Evolutionary conservation across 2,888 invertebrate genomes (phyloP), one percentile per base, ranked within the genome.

Genomic region (Galeopsomyia nigrocyanea): DNA sequence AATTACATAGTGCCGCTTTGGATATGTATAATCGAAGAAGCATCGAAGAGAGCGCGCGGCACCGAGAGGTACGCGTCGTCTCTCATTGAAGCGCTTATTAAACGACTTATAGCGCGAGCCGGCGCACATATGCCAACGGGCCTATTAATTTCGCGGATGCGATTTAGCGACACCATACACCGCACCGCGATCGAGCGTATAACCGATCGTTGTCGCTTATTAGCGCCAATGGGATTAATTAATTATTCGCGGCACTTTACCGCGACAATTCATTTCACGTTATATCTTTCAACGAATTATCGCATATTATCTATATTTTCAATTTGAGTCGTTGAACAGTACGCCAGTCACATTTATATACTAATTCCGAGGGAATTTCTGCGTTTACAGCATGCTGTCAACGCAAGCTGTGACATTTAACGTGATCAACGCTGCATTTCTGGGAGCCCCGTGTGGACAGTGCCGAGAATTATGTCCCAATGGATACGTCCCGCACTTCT

Each of bases 401-500:
- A 76, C 82, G 68, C 83, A 83, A 74, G 80, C 79, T 56, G 77
- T 78, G 62, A 78, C 80, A 66, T 77, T 79, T 65, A 82, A 80
- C 76, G 79, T 80, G 71, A 80, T 79, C 57, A 83, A 82, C 75
- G 78, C 80, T 70, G 81, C 81, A 53, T 80, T 83, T 56, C 82
- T 84, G 76, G 86, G 86, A 66, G 84, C 86, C 62, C 85, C 86
- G 67, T 86, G 86, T 78, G 81, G 80, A 73, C 85, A 85, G 77
- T 86, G 86, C 80, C 80, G 85, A 75, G 85, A 86, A 64, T 80
- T 85, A 68, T 86, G 86, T 70, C 84, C 84, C 13, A 81, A 82
- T 19, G 85, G 86, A 69, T 86, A 85, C 71, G 83, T 84, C 46
- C 86, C 85, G 68, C 86, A 86, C 78, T 85, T 86, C 79, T 86